Percentiles rank a stretch among this genome's conserved stretches.
These are phyloP conservation scores for Meloidogyne hapla DNA, from an alignment of 1,140 invertebrate genomes.

Conservation along the genomic window DNA sequence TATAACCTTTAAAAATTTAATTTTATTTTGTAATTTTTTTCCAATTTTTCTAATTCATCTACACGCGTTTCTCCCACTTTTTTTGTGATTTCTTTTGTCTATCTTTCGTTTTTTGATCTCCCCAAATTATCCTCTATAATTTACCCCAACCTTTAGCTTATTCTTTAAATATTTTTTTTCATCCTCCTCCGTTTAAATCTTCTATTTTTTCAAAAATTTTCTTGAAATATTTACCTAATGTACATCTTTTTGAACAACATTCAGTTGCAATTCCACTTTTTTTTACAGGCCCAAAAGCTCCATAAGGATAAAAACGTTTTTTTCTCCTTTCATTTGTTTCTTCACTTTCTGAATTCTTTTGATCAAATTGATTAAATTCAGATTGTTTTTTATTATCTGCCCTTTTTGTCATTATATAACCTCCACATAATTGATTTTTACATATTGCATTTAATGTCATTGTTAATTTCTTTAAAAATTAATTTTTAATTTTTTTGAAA, in stretches of 20 bases:
- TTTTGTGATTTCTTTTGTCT: too few species aligned
- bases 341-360: not conserved
- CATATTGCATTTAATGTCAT: constrained; percentile 30
- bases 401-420: constrained; percentile 23
- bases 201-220: not conserved
- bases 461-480: constrained; percentile 21
- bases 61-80: too few species aligned
- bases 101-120: too few species aligned
- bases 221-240: not conserved
- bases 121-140: too few species aligned
- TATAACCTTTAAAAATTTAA: constrained; percentile 14
- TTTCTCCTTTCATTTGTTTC: not conserved
- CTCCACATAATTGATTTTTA: constrained; percentile 27
- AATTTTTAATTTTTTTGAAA: not conserved
- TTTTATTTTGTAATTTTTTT: not conserved
- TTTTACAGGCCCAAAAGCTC: constrained; percentile 21
- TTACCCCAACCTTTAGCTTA: too few species aligned
- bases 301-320: constrained; percentile 23
- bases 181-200: too few species aligned
- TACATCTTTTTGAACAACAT: constrained; percentile 29
- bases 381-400: not conserved
- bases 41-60: too few species aligned
- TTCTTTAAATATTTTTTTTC: too few species aligned
- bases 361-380: not conserved
- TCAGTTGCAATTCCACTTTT: constrained; percentile 30